These are phyloP conservation scores for Drosophila suzukii DNA, from an alignment of 1,140 invertebrate species.

Conservation along the genomic window DNA sequence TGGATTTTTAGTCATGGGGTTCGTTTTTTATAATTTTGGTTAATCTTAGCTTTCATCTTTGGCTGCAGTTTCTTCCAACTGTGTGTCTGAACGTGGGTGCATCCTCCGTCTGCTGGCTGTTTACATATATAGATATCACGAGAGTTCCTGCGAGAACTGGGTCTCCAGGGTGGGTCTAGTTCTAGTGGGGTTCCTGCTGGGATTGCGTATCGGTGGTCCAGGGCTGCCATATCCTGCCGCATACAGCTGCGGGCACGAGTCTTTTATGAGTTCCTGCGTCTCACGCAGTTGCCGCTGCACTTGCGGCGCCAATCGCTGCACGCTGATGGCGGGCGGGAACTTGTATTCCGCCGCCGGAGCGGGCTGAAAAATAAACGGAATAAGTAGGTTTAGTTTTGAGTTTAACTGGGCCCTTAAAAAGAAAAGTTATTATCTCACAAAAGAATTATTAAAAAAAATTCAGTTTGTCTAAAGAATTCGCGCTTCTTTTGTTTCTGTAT, in stretches of 20 bases:
- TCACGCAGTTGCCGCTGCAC: slow-evolving; percentile 83
- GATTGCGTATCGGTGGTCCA: slow-evolving; percentile 83
- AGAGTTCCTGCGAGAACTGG: slow-evolving; percentile 84
- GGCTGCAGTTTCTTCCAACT: slow-evolving; percentile 71
- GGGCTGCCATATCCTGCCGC: slow-evolving; percentile 83
- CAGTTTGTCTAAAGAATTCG: no score
- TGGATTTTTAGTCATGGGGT: slow-evolving; percentile 20
- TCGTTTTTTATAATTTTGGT: slow-evolving; percentile 59
- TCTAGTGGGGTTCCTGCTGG: slow-evolving; percentile 81
- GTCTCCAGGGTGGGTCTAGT: slow-evolving; percentile 85
- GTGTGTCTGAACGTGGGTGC: slow-evolving; percentile 45
- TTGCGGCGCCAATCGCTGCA: slow-evolving; percentile 82
- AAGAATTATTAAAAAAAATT: no score
- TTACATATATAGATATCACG: slow-evolving; percentile 85
- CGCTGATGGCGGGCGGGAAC: slow-evolving; percentile 83
- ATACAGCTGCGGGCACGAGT: slow-evolving; percentile 84
- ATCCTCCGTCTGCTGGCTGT: slow-evolving; percentile 55
- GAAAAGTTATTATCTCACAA: no score
- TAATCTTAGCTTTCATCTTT: slow-evolving; percentile 63
- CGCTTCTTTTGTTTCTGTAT: no score
- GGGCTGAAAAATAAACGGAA: slow-evolving; percentile 24
- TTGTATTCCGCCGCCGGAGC: slow-evolving; percentile 77
- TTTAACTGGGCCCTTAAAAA: no score
- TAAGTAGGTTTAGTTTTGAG: not conserved
- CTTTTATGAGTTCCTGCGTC: slow-evolving; percentile 84